These are phyloP conservation scores for Caligus rogercresseyi DNA, from an alignment of 1,140 invertebrate species.

Conservation along the genomic window DNA sequence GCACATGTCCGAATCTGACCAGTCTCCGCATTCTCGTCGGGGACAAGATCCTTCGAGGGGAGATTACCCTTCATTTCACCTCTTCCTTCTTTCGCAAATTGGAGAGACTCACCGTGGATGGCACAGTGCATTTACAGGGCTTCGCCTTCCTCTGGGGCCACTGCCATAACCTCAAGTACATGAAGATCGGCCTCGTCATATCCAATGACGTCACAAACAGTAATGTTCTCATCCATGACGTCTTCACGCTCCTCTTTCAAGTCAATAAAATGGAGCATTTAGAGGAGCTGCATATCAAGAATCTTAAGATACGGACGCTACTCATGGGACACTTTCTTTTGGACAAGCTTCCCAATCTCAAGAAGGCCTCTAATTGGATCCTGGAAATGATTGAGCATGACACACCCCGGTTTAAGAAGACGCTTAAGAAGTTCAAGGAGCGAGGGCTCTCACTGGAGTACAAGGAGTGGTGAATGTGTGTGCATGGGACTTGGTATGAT, in stretches of 20 bases:
- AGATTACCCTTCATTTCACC: slow-evolving; percentile 13
- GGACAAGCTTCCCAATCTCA: slow-evolving; percentile 13
- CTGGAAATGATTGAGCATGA: not conserved
- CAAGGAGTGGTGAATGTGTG: slow-evolving; percentile 3
- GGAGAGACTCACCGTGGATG: slow-evolving; percentile 12
- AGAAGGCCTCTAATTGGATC: slow-evolving; percentile 13
- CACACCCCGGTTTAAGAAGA: not conserved
- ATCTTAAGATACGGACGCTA: slow-evolving; percentile 8
- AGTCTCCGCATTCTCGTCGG: slow-evolving; percentile 16
- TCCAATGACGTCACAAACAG: slow-evolving; percentile 13
- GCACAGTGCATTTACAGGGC: slow-evolving; percentile 12
- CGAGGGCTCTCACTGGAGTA: not conserved
- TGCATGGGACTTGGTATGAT: too few relatives aligned
- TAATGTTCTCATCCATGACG: slow-evolving; percentile 19
- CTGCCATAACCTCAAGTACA: slow-evolving; percentile 6
- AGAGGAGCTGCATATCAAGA: slow-evolving; percentile 20
- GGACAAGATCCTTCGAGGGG: slow-evolving; percentile 15
- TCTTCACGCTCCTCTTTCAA: slow-evolving; percentile 16
- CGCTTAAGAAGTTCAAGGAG: not conserved
- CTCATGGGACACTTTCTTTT: slow-evolving; percentile 16
- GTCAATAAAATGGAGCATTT: slow-evolving; percentile 17
- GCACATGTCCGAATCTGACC: slow-evolving; percentile 11
- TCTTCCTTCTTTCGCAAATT: slow-evolving; percentile 5
- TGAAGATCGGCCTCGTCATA: slow-evolving; percentile 16
- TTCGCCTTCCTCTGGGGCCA: slow-evolving; percentile 20